These are phyloP conservation scores for Monochamus alternatus DNA, from an alignment of 2,888 invertebrate genomes.

Conservation along the genomic window DNA sequence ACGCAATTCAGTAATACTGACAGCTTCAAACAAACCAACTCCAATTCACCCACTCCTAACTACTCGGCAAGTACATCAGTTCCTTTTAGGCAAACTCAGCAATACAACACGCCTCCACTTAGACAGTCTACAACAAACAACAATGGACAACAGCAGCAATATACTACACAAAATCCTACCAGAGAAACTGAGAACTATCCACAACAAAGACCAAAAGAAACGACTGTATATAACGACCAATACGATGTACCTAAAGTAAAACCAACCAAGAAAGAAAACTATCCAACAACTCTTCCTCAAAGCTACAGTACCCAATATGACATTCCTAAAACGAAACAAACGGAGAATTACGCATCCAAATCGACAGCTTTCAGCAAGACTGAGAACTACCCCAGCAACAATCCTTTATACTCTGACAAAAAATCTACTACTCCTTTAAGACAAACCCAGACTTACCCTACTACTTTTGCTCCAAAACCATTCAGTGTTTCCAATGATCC, in stretches of 20 bases:
- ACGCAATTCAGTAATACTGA: neutral
- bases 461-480: constrained; percentile 65
- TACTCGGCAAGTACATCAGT: constrained; percentile 68
- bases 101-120: constrained; percentile 64
- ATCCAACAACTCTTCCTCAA: constrained; percentile 53
- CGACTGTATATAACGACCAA: constrained; percentile 46
- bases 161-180: constrained; percentile 52
- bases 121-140: constrained; percentile 63
- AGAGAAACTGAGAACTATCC: constrained; percentile 64
- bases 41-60: constrained; percentile 43
- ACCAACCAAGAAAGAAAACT: constrained; percentile 59
- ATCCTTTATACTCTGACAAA: constrained; percentile 59
- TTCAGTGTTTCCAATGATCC: constrained; percentile 53
- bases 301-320: constrained; percentile 56
- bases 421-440: constrained; percentile 60
- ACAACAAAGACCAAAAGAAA: constrained; percentile 52
- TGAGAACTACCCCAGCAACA: constrained; percentile 59
- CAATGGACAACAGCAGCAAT: constrained; percentile 49
- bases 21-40: neutral
- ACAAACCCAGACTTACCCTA: constrained; percentile 62
- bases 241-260: constrained; percentile 56
- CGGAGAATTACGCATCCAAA: constrained; percentile 51
- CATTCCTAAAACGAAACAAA: constrained; percentile 52
- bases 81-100: constrained; percentile 65
- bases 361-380: constrained; percentile 54